These are phyloP conservation scores for Nesometra sesokonis DNA, from an alignment of 35 echinoderm and acorn worm species.

Conservation along the genomic window DNA sequence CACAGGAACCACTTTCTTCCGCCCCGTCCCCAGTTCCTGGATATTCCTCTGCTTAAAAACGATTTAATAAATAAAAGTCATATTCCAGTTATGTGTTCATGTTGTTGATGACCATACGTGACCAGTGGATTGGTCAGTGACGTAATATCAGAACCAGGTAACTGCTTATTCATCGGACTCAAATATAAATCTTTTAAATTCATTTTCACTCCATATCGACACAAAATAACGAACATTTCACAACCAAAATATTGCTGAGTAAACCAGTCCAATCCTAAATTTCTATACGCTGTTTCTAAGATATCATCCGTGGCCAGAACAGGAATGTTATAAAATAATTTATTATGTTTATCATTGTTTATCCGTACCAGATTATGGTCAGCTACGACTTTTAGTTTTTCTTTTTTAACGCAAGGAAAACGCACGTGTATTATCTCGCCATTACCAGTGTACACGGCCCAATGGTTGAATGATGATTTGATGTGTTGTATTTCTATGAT, in stretches of 20 bases:
- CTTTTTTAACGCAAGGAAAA: conserved; percentile 72
- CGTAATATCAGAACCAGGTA: conserved; percentile 6
- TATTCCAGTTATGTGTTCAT: conserved; percentile 23
- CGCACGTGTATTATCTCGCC: conserved; percentile 79
- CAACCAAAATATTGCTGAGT: conserved; percentile 92
- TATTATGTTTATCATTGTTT: conserved; percentile 72
- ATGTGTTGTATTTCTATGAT: conserved; percentile 75
- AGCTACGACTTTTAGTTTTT: conserved; percentile 42
- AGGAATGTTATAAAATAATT: conserved; percentile 49
- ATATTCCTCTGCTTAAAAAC: too few species aligned
- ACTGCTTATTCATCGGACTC: conserved; percentile 9
- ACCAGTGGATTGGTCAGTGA: conserved; percentile 77
- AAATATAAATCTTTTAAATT: conserved; percentile 71
- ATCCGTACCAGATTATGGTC: conserved; percentile 44
- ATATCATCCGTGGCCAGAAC: conserved; percentile 45
- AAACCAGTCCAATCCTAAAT: conserved; percentile 95
- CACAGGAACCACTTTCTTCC: too few species aligned
- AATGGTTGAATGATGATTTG: conserved; percentile 80
- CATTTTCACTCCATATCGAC: conserved; percentile 88
- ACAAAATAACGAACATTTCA: conserved; percentile 83
- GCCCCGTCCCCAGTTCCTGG: too few species aligned
- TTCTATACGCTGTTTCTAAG: conserved; percentile 52
- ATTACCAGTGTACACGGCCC: conserved; percentile 85
- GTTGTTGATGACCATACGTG: conserved; percentile 86
- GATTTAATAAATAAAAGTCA: too few species aligned